Conservation (phyloP, 1,140 invertebrate genomes). For the Drosophila asahinai region DNA sequence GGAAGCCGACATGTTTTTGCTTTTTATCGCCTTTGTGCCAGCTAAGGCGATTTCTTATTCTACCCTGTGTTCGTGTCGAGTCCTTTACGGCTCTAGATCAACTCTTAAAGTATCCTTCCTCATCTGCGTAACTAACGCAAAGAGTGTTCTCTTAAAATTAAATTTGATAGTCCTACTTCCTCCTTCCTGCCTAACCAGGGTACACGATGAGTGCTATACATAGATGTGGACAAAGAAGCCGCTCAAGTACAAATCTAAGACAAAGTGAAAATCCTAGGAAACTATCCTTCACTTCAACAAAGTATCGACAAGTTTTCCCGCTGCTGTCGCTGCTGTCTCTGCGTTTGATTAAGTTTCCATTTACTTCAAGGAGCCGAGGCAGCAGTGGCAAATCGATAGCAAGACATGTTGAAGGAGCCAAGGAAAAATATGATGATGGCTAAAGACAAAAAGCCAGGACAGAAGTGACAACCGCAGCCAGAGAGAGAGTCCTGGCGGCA, state of each 20-base stretch:
- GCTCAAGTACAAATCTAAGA: constrained; percentile 36
- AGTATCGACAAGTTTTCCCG: constrained; percentile 41
- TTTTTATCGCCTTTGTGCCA: constrained; percentile 64
- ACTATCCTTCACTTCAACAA: constrained; percentile 27
- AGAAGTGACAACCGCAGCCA: constrained; percentile 41
- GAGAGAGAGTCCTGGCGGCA: neutral
- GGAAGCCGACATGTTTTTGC: constrained; percentile 64
- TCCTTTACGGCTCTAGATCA: too few species aligned
- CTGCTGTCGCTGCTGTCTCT: constrained; percentile 45
- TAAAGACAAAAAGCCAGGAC: constrained; percentile 38
- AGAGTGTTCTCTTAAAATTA: constrained; percentile 16
- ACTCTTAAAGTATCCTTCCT: constrained; percentile 19
- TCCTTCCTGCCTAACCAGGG: neutral
- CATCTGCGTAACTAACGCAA: constrained; percentile 32
- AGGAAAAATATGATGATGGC: constrained; percentile 9
- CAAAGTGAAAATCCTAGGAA: constrained; percentile 41
- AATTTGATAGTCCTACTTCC: constrained; percentile 10
- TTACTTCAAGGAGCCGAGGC: constrained; percentile 19
- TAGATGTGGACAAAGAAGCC: constrained; percentile 21
- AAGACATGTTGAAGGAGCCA: constrained; percentile 28
- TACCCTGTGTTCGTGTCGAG: neutral
- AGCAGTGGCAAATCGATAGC: constrained; percentile 68
- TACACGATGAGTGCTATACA: constrained; percentile 13
- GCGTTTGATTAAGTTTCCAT: constrained; percentile 70
- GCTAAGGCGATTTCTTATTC: constrained; percentile 34